Base-by-base conservation (phyloP, 2,113 vertebrate species). In the Ailuropoda melanoleuca region DNA sequence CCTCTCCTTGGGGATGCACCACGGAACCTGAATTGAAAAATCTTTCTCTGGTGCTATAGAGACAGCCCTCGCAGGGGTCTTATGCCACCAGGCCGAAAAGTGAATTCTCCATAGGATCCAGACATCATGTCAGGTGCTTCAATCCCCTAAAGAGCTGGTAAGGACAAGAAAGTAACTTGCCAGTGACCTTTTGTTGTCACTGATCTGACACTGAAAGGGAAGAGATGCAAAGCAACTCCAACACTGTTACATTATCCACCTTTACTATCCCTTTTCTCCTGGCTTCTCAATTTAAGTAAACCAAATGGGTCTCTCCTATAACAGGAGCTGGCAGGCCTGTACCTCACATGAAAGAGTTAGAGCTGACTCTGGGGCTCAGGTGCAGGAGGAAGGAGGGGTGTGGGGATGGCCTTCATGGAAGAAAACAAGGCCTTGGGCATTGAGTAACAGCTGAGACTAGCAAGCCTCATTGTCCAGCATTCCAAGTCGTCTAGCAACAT, bases 301-400 rank as follows among this genome's bases (percentile, higher is more conserved):
- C 31, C 58, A 90, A 1, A 1, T 77, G 29, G 39, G 31, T 78
- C 24, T 92, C 60, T 97, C 60, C 15, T 53, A 70, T 93, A 74
- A 62, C 53, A 84, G 56, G 77, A 18, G 26, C 21, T 94, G 8
- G 6, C 9, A 66, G 55, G 39, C 66, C 7, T 91, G 8, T 88
- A 72, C 31, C 6, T 96, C 60, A 68, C 37, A 86, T 50, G 53
- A 18, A 87, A 92, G n/a, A 95, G 62, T 96, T 97, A 94, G 55
- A 68, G 91, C 66, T 80, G 53, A 96, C 31, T 91, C 85, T 84
- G 88, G 96, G 97, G 95, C 96, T 98, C 97, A 98, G 98, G 96
- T 98, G 97, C 93, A 90, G 83, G 55, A 34, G 26, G 60, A 60
- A 60, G 77, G 80, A 86, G 50, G 83, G 62, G 66, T 23, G 26